Conservation (phyloP, 2,113 vertebrate species). For the Cynoglossus semilaevis region DNA sequence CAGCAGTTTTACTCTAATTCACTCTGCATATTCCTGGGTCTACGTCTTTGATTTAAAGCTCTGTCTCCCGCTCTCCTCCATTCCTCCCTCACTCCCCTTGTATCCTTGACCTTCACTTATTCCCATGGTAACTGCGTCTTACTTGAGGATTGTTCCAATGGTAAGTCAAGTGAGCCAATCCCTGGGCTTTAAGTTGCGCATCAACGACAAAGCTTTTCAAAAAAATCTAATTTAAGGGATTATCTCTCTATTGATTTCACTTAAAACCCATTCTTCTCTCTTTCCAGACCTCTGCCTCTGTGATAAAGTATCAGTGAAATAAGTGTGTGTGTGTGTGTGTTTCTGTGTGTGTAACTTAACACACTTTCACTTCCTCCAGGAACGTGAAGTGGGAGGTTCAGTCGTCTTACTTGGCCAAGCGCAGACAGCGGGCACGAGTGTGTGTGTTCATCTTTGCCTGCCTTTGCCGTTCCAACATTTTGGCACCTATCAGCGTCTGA, state of each 20-base stretch:
- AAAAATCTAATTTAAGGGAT: constrained; percentile 78
- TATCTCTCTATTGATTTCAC: constrained; percentile 79
- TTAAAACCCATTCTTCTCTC: constrained; percentile 70
- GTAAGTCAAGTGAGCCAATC: constrained; percentile 71
- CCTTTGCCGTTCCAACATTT: constrained; percentile 26
- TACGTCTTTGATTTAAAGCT: constrained; percentile 45
- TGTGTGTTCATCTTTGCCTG: constrained; percentile 37
- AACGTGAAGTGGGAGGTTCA: constrained; percentile 44
- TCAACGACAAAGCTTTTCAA: constrained; percentile 64
- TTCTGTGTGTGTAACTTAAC: constrained; percentile 28
- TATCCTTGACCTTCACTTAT: constrained; percentile 68
- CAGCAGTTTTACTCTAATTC: constrained; percentile 38
- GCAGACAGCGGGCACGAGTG: constrained; percentile 1
- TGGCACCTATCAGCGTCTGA: constrained; percentile 50
- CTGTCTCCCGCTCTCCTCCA: constrained; percentile 3
- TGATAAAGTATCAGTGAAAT: constrained; percentile 43
- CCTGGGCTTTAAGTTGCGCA: constrained; percentile 62
- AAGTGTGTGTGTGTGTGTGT: constrained; percentile 26
- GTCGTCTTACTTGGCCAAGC: constrained; percentile 48
- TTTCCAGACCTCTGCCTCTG: constrained; percentile 43
- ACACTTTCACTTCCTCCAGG: constrained; percentile 31
- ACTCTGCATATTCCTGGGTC: constrained; percentile 49
- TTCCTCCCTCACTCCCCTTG: constrained; percentile 34
- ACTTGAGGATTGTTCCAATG: constrained; percentile 53
- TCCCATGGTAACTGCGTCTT: constrained; percentile 68